phyloP scores from a whole-genome alignment of 2,888 invertebrate species.

The Psococerastis gibbosa region DNA sequence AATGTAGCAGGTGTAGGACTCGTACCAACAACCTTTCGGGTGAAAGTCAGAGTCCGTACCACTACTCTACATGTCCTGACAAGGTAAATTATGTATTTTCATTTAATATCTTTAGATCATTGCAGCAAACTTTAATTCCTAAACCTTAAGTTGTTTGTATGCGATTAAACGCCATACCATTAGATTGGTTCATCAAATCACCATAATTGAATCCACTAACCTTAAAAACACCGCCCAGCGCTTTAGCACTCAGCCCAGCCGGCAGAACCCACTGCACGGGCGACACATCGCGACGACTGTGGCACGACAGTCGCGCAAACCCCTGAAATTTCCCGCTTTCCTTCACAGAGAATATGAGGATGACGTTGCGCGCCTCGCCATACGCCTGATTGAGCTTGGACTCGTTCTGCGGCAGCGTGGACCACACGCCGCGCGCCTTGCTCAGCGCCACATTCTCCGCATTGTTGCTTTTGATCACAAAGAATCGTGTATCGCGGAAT shows the following conservation, averaged over 20 bases:
- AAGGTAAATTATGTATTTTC: too few species aligned
- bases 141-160: too few species aligned
- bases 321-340: conserved; percentile 93
- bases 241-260: conserved; percentile 78
- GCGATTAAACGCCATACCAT: too few species aligned
- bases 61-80: too few species aligned
- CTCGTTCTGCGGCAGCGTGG: conserved; percentile 93
- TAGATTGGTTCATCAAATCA: too few species aligned
- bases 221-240: conserved; percentile 91
- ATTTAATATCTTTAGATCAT: too few species aligned
- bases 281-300: conserved; percentile 75
- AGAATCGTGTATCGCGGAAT: conserved; percentile 84
- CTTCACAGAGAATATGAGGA: conserved; percentile 91
- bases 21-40: too few species aligned
- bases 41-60: too few species aligned
- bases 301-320: conserved; percentile 76
- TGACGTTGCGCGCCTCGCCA: conserved; percentile 79
- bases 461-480: conserved; percentile 95
- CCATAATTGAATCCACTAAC: too few species aligned
- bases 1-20: too few species aligned
- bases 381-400: conserved; percentile 88
- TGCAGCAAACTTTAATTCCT: too few species aligned
- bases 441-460: conserved; percentile 89
- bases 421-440: conserved; percentile 94
- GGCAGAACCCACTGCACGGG: conserved; percentile 88